These are phyloP conservation scores for Heliconius hortense DNA, from an alignment of 2,888 invertebrate species.

Conservation along the genomic window DNA sequence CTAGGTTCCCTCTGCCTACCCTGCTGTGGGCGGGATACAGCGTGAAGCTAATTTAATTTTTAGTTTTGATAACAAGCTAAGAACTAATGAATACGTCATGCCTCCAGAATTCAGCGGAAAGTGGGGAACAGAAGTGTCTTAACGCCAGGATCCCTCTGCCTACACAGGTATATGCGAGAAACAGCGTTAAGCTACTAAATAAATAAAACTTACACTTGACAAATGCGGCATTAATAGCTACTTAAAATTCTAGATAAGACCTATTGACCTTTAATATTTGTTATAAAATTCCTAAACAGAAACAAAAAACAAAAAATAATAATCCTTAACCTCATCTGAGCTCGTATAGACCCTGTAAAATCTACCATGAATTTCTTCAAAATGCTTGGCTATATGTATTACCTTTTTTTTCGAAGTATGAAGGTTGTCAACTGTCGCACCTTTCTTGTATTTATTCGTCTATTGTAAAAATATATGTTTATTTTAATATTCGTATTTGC, in stretches of 20 bases:
- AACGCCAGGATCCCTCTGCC: not conserved
- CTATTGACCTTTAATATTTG: too few relatives aligned
- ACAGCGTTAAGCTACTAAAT: too few relatives aligned
- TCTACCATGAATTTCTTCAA: not conserved
- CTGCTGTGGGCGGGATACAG: too few relatives aligned
- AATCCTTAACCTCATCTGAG: too few relatives aligned
- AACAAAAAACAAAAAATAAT: too few relatives aligned
- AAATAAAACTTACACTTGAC: too few relatives aligned
- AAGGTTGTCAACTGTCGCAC: constrained; percentile 3
- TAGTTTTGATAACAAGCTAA: too few relatives aligned
- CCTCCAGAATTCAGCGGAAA: not conserved
- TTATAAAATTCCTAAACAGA: not conserved
- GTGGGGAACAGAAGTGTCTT: not conserved
- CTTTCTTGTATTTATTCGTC: not conserved
- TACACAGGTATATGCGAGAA: not conserved
- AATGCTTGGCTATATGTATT: not conserved
- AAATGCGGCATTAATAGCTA: too few relatives aligned
- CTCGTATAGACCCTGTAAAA: not conserved
- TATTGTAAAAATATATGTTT: not conserved
- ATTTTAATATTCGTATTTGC: not conserved
- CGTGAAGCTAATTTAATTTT: too few relatives aligned
- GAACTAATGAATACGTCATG: not conserved
- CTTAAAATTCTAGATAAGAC: too few relatives aligned
- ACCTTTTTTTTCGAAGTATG: not conserved
- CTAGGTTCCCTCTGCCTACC: too few relatives aligned